These are phyloP conservation scores for Stichopus chloronotus DNA, from an alignment of 35 echinoderm and acorn worm genomes.

Conservation along the genomic window DNA sequence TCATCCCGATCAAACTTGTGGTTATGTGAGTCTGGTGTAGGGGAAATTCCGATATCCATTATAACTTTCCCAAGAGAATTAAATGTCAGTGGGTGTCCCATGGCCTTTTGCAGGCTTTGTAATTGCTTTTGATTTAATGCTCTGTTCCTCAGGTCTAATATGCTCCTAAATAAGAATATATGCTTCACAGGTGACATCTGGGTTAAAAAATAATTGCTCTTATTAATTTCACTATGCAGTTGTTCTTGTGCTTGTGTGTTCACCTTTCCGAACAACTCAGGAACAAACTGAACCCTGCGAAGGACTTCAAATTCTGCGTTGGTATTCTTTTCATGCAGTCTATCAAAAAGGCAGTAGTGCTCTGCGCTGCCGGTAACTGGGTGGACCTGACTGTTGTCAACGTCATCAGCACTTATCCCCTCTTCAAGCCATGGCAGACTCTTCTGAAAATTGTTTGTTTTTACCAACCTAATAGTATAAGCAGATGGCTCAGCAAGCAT, in stretches of 20 bases:
- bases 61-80: neutral
- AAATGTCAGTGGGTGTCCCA: neutral
- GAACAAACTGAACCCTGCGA: conserved; percentile 11
- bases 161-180: conserved; percentile 15
- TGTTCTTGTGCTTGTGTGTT: conserved; percentile 57
- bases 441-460: neutral
- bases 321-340: conserved; percentile 28
- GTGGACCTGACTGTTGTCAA: neutral
- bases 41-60: neutral
- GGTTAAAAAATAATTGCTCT: conserved; percentile 19
- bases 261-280: neutral
- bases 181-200: conserved; percentile 38
- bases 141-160: conserved; percentile 20
- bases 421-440: conserved; percentile 25
- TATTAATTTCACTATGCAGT: conserved; percentile 22
- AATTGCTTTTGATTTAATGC: neutral
- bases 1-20: neutral
- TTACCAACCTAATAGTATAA: neutral
- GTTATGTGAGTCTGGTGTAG: neutral
- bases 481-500: conserved; percentile 8
- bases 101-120: neutral
- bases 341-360: conserved; percentile 50
- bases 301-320: neutral
- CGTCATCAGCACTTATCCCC: neutral
- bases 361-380: conserved; percentile 9